phyloP scores from a whole-genome alignment of 2,113 vertebrate genomes.

The Pterocles orientalis region DNA sequence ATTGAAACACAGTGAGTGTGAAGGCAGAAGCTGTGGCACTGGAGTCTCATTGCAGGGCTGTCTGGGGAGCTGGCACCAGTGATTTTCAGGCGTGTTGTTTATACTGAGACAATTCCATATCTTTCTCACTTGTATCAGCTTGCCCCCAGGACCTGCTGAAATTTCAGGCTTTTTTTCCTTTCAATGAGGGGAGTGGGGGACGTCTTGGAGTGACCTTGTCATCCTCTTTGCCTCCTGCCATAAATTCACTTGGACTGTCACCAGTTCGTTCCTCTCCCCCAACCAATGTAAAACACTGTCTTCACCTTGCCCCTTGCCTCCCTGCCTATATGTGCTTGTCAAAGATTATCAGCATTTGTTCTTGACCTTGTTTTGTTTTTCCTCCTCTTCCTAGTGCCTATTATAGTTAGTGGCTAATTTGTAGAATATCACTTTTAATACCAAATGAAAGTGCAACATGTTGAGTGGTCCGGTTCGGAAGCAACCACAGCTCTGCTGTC shows the following conservation, averaged over 20 bases:
- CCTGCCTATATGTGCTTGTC: neutral
- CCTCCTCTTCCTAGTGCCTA: neutral
- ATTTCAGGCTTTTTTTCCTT: slow-evolving; percentile 22
- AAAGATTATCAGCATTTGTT: neutral
- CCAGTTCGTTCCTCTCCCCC: neutral
- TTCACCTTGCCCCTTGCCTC: neutral
- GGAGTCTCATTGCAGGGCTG: neutral
- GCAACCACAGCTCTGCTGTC: neutral
- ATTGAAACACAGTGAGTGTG: neutral
- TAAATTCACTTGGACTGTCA: slow-evolving; percentile 34
- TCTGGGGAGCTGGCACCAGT: neutral
- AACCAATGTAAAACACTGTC: neutral
- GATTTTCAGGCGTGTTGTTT: slow-evolving; percentile 52
- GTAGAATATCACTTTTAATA: neutral
- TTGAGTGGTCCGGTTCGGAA: neutral
- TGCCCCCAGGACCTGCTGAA: slow-evolving; percentile 51
- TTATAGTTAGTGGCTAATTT: neutral
- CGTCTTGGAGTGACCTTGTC: neutral
- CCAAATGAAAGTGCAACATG: neutral
- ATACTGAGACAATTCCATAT: slow-evolving; percentile 49
- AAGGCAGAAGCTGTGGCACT: neutral
- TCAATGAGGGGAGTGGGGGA: neutral
- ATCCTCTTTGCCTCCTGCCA: neutral
- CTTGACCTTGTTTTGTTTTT: slow-evolving; percentile 2
- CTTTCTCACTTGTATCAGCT: slow-evolving; percentile 58